Conservation (phyloP, 2,113 vertebrate species). For the Sceloporus tristichus region DNA sequence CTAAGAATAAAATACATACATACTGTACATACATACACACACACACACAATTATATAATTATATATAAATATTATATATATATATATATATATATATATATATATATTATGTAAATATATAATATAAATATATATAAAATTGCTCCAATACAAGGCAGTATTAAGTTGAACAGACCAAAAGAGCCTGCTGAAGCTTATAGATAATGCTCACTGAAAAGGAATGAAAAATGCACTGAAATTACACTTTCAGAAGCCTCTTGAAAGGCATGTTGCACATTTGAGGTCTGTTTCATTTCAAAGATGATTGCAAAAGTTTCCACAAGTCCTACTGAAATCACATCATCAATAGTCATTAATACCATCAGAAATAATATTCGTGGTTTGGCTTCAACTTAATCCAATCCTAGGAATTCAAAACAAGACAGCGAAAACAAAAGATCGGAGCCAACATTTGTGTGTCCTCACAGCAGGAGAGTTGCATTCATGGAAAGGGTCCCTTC, state of each 20-base stretch:
- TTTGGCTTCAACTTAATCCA: not conserved
- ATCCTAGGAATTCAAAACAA: not conserved
- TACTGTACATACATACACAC: constrained; percentile 13
- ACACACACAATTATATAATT: no score
- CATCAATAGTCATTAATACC: not conserved
- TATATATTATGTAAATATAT: not conserved
- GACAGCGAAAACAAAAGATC: not conserved
- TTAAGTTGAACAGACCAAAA: constrained; percentile 26
- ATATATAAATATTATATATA: no score
- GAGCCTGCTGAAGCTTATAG: not conserved
- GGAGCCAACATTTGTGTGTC: not conserved
- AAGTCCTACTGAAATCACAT: not conserved
- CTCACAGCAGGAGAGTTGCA: not conserved
- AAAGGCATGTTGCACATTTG: not conserved
- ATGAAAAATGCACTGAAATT: not conserved
- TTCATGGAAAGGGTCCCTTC: not conserved
- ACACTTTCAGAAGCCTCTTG: not conserved
- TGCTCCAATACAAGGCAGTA: constrained; percentile 18
- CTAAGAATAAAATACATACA: not conserved
- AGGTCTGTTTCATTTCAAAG: no score
- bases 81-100: no score
- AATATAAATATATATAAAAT: not conserved
- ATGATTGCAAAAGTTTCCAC: not conserved
- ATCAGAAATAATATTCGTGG: not conserved
- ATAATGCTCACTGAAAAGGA: not conserved